Percentiles rank a stretch among this genome's conserved stretches.
These are phyloP conservation scores for Phoeniculus purpureus DNA, from an alignment of 2,797 vertebrate species.

Conservation along the genomic window DNA sequence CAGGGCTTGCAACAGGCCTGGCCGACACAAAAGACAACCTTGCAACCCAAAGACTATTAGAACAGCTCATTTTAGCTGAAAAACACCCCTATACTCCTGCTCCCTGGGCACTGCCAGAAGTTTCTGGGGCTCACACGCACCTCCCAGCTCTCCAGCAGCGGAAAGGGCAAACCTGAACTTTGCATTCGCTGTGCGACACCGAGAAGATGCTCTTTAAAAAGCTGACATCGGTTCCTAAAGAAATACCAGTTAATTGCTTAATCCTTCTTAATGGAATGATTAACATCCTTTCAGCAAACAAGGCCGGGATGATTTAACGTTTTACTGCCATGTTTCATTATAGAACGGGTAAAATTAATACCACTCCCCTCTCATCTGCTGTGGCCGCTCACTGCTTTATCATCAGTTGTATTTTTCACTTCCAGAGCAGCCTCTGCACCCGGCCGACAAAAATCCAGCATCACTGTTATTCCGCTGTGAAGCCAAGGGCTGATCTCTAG, in stretches of 20 bases:
- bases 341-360: slow-evolving; percentile 19
- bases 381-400: background rate
- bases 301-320: slow-evolving; percentile 38
- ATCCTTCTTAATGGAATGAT: slow-evolving; percentile 72
- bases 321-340: slow-evolving; percentile 30
- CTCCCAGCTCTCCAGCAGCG: background rate
- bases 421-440: background rate
- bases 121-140: background rate
- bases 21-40: background rate
- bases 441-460: background rate
- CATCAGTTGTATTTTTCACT: slow-evolving; percentile 37
- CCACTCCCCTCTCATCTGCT: background rate
- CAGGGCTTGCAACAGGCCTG: background rate
- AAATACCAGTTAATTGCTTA: slow-evolving; percentile 72
- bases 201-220: slow-evolving; percentile 32
- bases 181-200: background rate
- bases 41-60: background rate
- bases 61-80: background rate
- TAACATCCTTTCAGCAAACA: slow-evolving; percentile 71
- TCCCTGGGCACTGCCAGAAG: background rate
- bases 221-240: slow-evolving; percentile 49
- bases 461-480: background rate
- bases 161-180: background rate
- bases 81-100: background rate
- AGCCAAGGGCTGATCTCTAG: background rate